These are phyloP conservation scores for Teinopalpus imperialis DNA, from an alignment of 2,888 invertebrate species.

Conservation along the genomic window DNA sequence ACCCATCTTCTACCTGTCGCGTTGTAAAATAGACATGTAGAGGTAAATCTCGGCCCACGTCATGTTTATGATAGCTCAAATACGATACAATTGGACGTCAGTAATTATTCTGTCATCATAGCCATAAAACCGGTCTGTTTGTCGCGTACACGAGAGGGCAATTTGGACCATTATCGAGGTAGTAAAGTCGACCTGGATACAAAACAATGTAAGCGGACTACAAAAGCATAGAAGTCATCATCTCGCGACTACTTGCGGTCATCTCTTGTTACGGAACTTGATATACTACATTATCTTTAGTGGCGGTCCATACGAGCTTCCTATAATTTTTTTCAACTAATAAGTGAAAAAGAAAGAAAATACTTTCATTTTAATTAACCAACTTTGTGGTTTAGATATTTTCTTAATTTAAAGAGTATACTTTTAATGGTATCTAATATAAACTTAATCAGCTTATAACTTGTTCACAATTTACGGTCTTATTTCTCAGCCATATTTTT, in stretches of 20 bases:
- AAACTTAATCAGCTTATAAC: too few relatives aligned
- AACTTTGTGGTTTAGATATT: too few relatives aligned
- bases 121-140: constrained; percentile 40
- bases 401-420: too few relatives aligned
- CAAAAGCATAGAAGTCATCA: constrained; percentile 27
- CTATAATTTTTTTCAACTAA: too few relatives aligned
- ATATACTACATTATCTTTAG: constrained; percentile 8
- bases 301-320: neutral
- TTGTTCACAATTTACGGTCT: too few relatives aligned
- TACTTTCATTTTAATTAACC: too few relatives aligned
- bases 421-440: too few relatives aligned
- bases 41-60: constrained; percentile 12
- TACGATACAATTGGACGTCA: constrained; percentile 45
- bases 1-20: neutral
- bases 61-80: constrained; percentile 20
- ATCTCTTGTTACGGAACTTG: constrained; percentile 62
- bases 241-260: constrained; percentile 48
- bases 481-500: too few relatives aligned
- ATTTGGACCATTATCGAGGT: constrained; percentile 54
- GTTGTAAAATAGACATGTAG: constrained; percentile 5
- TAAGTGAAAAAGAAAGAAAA: too few relatives aligned
- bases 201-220: constrained; percentile 35
- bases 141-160: constrained; percentile 39
- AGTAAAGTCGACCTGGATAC: constrained; percentile 50
- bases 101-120: constrained; percentile 48